Conservation (phyloP, 2,113 vertebrate species). For the Corynorhinus townsendii region DNA sequence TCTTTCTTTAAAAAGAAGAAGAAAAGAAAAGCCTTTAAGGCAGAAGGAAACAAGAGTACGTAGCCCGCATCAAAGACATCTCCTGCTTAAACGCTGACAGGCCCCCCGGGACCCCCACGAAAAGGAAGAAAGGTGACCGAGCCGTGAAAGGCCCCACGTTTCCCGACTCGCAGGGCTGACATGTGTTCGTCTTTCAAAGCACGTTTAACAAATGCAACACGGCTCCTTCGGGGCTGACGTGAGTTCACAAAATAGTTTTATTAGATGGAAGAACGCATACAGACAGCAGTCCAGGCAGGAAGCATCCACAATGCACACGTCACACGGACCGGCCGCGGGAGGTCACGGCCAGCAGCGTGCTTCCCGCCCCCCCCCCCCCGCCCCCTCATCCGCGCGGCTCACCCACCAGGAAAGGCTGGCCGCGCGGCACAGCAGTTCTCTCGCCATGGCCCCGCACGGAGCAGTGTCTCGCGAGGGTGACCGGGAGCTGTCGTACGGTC, state of each 20-base stretch:
- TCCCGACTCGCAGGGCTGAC: neutral
- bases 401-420: conserved; percentile 51
- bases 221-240: conserved; percentile 69
- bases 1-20: too few species aligned
- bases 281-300: conserved; percentile 84
- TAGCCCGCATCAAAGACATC: neutral
- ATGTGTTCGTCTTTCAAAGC: neutral
- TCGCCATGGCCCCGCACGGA: conserved; percentile 59
- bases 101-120: accelerated
- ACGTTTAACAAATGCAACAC: conserved; percentile 65
- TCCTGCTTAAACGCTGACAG: neutral
- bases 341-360: conserved; percentile 62
- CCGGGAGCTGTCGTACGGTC: conserved; percentile 58
- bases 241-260: conserved; percentile 88
- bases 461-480: conserved; percentile 11
- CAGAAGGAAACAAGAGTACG: neutral
- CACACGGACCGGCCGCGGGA: conserved; percentile 80
- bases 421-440: conserved; percentile 60
- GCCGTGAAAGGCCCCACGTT: neutral
- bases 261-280: conserved; percentile 86
- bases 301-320: conserved; percentile 82
- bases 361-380: neutral
- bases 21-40: neutral
- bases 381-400: neutral
- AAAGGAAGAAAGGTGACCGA: neutral